Evolutionary conservation across 2,888 invertebrate genomes (phyloP).

Genomic region (Hydriomena furcata): DNA sequence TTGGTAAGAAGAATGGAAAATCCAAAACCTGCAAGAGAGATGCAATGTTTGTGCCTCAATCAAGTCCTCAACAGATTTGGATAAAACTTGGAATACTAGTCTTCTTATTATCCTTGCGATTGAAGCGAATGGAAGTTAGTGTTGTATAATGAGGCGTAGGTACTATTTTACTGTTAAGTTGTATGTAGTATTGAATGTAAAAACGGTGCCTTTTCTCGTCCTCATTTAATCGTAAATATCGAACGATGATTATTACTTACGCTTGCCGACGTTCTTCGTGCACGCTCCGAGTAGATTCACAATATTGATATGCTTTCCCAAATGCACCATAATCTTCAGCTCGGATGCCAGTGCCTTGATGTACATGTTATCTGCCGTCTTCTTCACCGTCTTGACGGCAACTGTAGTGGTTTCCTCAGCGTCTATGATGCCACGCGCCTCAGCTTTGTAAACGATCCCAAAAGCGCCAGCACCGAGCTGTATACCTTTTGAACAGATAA

Average conservation of each 20-base stretch:
- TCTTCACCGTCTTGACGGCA: constrained; percentile 98
- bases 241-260: constrained; percentile 83
- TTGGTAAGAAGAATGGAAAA: no score
- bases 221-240: no score
- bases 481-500: constrained; percentile 84
- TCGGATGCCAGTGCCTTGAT: constrained; percentile 95
- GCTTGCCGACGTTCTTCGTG: constrained; percentile 94
- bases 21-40: no score
- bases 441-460: constrained; percentile 96
- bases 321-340: constrained; percentile 97
- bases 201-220: no score
- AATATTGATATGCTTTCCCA: constrained; percentile 97
- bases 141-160: no score
- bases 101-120: no score
- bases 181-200: no score
- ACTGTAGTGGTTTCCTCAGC: constrained; percentile 91
- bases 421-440: constrained; percentile 90
- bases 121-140: no score
- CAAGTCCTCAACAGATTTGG: no score
- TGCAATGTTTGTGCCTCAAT: no score
- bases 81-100: no score
- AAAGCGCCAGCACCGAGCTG: constrained; percentile 97
- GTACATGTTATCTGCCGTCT: constrained; percentile 91
- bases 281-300: constrained; percentile 97
- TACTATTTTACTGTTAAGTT: no score